phyloP scores from a whole-genome alignment of 1,140 invertebrate species.

The Lasioglossum albipes region DNA sequence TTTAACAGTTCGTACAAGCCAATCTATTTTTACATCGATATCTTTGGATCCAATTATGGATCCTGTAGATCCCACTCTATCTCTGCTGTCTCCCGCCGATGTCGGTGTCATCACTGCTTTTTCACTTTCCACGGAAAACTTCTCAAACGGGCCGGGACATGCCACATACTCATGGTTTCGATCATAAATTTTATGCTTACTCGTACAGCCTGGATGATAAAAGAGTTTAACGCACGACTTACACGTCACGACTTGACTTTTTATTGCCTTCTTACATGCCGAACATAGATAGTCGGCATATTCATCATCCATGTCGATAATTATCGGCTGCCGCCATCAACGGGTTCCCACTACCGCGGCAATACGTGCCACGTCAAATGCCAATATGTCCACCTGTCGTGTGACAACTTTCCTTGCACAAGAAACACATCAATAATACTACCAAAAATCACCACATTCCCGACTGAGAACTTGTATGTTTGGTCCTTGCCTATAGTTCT shows the following conservation, averaged over 20 bases:
- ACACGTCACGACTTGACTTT: neutral
- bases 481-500: too few relatives aligned
- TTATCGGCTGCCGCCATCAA: neutral
- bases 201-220: conserved; percentile 10
- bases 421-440: too few relatives aligned
- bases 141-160: conserved; percentile 4
- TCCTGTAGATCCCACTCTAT: conserved; percentile 25
- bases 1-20: conserved; percentile 31
- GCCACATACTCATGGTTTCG: neutral
- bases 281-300: conserved; percentile 25
- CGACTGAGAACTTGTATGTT: too few relatives aligned
- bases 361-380: too few relatives aligned
- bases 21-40: conserved; percentile 34
- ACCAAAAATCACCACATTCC: too few relatives aligned
- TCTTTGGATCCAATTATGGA: neutral
- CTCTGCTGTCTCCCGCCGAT: neutral
- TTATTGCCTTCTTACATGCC: conserved; percentile 33
- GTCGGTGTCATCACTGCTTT: neutral
- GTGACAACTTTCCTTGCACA: too few relatives aligned
- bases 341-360: too few relatives aligned
- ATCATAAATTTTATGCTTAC: conserved; percentile 15
- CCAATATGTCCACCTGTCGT: too few relatives aligned
- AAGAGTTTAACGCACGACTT: conserved; percentile 26
- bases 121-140: neutral
- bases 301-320: conserved; percentile 7